Evolutionary conservation across 2,797 vertebrate genomes (phyloP), one percentile per base, ranked within the genome.

Genomic region (Lerista edwardsae): DNA sequence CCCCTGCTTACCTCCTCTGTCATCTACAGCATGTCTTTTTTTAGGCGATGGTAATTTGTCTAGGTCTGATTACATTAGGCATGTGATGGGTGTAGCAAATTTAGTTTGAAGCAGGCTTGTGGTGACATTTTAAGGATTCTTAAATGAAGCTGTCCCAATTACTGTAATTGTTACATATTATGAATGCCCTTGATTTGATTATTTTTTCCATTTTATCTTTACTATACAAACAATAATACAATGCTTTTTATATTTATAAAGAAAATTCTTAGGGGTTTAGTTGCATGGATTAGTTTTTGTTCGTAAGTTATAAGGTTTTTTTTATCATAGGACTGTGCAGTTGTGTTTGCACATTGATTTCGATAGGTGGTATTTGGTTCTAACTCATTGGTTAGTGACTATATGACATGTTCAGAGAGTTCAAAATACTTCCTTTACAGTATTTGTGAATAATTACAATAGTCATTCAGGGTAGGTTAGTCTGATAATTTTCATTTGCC

Each of bases 41-140:
- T 83, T 69, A 75, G 76, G 44, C 85, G 88, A 84, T 77, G 39
- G 47, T 84, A 89, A 79, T 29, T 72, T 36, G 5, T 9, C 89
- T 59, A 68, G 47, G 9, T 81, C 79, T 80, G 84, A 84, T 81
- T 90, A 41, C 77, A 39, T 34, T 72, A 83, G 84, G 21, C 12
- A 61, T 61, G 39, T 62, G 11, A 90, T 88, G 68, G 17, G 55
- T 83, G 64, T 31, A 84, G 39, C 6, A 51, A 1, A 7, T 90
- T 89, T 84, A 86, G 59, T n/a, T 75, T 61, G 81, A 79, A 55
- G 15, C 25, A 68, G 86, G 62, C 71, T 64, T 86, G 25, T 64
- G 80, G 82, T 79, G 31, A 82, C 85, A 88, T 75, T 71, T 61
- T 68, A 51, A 69, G 59, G 59, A 59, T 78, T 61, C 8, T 61